phyloP scores from a whole-genome alignment of 2,113 vertebrate genomes.

The Oryzias woworae region DNA sequence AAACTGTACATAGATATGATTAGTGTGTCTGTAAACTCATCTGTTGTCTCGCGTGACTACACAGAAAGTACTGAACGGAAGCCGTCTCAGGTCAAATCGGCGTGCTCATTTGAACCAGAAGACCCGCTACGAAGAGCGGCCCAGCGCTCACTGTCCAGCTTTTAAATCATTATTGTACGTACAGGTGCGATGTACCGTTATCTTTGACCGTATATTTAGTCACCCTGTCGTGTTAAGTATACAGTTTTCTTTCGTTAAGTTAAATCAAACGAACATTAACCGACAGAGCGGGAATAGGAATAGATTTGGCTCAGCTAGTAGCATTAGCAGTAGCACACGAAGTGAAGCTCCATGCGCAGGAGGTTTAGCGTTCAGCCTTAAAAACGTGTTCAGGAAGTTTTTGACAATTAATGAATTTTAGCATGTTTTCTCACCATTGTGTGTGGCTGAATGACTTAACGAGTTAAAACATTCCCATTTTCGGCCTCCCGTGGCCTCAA shows the following conservation, averaged over 20 bases:
- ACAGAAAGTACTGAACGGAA: constrained; percentile 58
- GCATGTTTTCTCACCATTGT: not conserved
- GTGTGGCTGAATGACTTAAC: not conserved
- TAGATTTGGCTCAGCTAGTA: constrained; percentile 43
- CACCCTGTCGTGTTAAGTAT: not conserved
- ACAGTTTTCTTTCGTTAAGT: not conserved
- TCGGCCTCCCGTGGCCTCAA: accelerated
- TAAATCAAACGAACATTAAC: not conserved
- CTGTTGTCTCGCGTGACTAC: constrained; percentile 43
- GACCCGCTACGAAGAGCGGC: constrained; percentile 63
- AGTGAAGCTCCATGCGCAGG: not conserved
- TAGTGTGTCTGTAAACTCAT: too few relatives aligned
- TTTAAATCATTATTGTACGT: constrained; percentile 66
- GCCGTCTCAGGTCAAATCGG: constrained; percentile 50
- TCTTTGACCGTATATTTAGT: not conserved
- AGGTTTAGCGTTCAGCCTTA: constrained; percentile 50
- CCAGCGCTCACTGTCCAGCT: constrained; percentile 48
- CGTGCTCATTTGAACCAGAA: constrained; percentile 73
- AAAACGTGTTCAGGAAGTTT: constrained; percentile 61
- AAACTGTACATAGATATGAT: too few relatives aligned
- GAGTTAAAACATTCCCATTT: not conserved
- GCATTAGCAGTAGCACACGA: constrained; percentile 57
- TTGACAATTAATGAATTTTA: not conserved
- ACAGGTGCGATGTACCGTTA: not conserved
- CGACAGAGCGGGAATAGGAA: too few relatives aligned